Conservation (phyloP, 2,113 vertebrate species). For the Cichladusa arquata region DNA sequence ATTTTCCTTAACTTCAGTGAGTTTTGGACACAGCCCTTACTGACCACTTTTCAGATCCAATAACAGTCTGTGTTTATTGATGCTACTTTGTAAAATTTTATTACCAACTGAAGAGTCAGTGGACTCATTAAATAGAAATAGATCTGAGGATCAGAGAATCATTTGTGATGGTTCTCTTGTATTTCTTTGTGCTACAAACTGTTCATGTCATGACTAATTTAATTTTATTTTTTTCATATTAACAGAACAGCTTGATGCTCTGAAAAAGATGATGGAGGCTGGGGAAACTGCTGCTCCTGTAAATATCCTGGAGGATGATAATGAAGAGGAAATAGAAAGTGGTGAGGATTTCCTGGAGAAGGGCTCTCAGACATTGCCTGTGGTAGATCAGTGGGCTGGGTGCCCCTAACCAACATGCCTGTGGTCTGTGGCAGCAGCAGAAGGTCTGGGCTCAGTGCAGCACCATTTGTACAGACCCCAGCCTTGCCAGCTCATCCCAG, state of each 20-base stretch:
- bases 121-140: background rate
- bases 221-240: constrained; percentile 17
- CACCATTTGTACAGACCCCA: background rate
- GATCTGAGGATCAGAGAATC: background rate
- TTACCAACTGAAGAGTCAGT: background rate
- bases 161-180: background rate
- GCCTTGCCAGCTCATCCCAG: background rate
- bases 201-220: background rate
- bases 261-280: constrained; percentile 97
- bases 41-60: background rate
- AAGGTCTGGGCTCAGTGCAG: background rate
- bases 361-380: background rate
- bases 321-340: constrained; percentile 90
- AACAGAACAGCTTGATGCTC: constrained; percentile 93
- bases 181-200: background rate
- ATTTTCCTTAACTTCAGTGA: background rate
- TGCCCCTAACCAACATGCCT: rapidly evolving
- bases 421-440: background rate
- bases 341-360: constrained; percentile 71
- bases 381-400: background rate
- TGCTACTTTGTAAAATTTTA: background rate
- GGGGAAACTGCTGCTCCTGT: constrained; percentile 90
- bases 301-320: constrained; percentile 93
- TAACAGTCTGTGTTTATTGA: background rate
- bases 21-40: background rate